Conservation (phyloP, 2,888 invertebrate species). For the Morpho deidamia region DNA sequence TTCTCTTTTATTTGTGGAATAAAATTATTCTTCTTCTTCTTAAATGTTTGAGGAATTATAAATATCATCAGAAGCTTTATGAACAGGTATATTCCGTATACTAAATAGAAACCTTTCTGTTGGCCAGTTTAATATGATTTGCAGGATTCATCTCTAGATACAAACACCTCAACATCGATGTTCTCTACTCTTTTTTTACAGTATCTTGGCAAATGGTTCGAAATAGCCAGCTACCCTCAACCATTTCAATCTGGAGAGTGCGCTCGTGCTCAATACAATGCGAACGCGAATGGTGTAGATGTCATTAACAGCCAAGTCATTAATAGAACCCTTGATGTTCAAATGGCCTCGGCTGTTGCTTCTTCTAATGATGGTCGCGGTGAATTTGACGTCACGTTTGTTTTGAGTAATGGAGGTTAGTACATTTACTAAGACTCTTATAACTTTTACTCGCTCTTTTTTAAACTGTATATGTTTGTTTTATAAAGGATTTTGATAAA, state of each 20-base stretch:
- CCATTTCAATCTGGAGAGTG: slow-evolving; percentile 80
- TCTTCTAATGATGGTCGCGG: slow-evolving; percentile 66
- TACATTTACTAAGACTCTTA: not conserved
- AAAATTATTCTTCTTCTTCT: too few relatives aligned
- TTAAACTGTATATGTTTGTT: too few relatives aligned
- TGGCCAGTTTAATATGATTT: too few relatives aligned
- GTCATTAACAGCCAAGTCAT: slow-evolving; percentile 46
- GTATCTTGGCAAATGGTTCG: slow-evolving; percentile 78
- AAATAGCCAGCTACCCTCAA: slow-evolving; percentile 80
- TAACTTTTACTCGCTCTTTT: too few relatives aligned
- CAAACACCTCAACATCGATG: too few relatives aligned
- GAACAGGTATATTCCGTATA: too few relatives aligned
- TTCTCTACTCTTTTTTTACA: slow-evolving; percentile 24
- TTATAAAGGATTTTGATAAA: too few relatives aligned
- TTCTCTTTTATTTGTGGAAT: too few relatives aligned
- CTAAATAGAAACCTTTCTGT: too few relatives aligned
- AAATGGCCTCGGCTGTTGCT: slow-evolving; percentile 67
- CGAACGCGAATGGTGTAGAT: slow-evolving; percentile 29
- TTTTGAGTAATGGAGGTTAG: slow-evolving; percentile 61
- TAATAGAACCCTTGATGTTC: slow-evolving; percentile 61
- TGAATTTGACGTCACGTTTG: slow-evolving; percentile 74
- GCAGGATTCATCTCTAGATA: too few relatives aligned
- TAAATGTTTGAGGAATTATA: too few relatives aligned
- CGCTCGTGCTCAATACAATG: slow-evolving; percentile 74
- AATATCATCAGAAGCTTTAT: too few relatives aligned